These are phyloP conservation scores for Chamaea fasciata DNA, from an alignment of 2,113 vertebrate species.

Conservation along the genomic window DNA sequence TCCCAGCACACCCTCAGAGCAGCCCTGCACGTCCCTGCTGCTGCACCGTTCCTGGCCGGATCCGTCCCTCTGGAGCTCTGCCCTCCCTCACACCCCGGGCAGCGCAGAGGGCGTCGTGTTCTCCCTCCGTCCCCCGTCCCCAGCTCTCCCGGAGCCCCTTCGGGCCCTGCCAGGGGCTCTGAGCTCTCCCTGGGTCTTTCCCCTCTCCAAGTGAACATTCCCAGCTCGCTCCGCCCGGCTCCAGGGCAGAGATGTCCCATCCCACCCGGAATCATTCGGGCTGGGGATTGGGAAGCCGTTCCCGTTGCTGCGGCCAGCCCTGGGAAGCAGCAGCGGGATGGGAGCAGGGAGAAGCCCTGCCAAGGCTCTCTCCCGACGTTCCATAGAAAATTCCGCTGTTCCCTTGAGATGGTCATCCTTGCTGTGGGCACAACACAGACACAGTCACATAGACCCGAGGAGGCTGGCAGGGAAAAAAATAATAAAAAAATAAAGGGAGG, in stretches of 20 bases:
- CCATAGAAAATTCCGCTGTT: rapidly evolving
- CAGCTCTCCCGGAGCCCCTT: background rate
- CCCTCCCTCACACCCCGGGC: background rate
- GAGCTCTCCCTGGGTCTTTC: background rate
- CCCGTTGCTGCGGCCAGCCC: background rate
- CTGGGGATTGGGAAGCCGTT: background rate
- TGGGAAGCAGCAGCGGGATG: background rate
- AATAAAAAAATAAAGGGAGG: rapidly evolving
- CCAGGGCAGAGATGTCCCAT: background rate
- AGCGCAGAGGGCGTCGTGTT: rapidly evolving
- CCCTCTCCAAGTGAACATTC: rapidly evolving
- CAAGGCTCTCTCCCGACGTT: background rate
- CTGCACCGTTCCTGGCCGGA: background rate
- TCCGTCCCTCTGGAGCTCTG: background rate
- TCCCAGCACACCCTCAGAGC: background rate
- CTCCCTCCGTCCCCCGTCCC: background rate
- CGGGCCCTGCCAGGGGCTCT: background rate
- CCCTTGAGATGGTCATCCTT: background rate
- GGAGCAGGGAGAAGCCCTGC: background rate
- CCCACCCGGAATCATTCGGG: rapidly evolving
- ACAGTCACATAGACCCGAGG: background rate
- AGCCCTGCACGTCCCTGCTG: background rate
- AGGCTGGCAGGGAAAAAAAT: background rate
- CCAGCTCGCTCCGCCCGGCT: background rate
- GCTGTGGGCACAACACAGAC: background rate